Percentiles rank a stretch among this genome's conserved stretches.
These are phyloP conservation scores for Lepidurus arcticus DNA, from an alignment of 1,140 invertebrate species.

Conservation along the genomic window DNA sequence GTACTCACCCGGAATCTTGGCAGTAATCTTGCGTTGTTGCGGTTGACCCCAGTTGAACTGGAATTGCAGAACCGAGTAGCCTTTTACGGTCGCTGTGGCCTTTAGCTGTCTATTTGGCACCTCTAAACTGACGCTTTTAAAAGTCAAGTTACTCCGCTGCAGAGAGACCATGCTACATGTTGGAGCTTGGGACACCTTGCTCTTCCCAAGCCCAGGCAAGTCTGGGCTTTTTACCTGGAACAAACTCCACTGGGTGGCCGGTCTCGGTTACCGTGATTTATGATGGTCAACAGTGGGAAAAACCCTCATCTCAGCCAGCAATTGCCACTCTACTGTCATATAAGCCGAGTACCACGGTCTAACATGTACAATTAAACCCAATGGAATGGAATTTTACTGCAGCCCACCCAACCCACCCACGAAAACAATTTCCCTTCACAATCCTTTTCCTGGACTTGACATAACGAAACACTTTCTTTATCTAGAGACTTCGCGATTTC, in stretches of 20 bases:
- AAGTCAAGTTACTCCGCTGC: background rate
- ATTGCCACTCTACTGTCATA: conserved; percentile 14
- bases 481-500: no score
- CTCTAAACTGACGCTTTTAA: conserved; percentile 18
- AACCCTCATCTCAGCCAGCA: background rate
- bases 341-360: background rate
- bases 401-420: conserved; percentile 6
- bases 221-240: background rate
- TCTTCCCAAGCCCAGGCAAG: background rate
- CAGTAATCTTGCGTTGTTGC: conserved; percentile 2
- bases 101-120: conserved; percentile 14
- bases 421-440: background rate
- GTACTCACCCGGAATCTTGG: background rate
- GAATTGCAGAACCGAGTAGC: background rate
- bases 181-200: background rate
- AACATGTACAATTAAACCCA: conserved; percentile 15
- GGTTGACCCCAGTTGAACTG: background rate
- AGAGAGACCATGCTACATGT: no score
- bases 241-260: conserved; percentile 18
- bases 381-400: conserved; percentile 11
- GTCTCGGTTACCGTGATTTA: conserved; percentile 27
- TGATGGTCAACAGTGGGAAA: conserved; percentile 32
- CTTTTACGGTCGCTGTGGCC: background rate
- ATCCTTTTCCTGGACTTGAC: background rate
- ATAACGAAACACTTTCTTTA: no score